Evolutionary conservation across 2,113 vertebrate species (phyloP).

Genomic region (Spheniscus mendiculus): DNA sequence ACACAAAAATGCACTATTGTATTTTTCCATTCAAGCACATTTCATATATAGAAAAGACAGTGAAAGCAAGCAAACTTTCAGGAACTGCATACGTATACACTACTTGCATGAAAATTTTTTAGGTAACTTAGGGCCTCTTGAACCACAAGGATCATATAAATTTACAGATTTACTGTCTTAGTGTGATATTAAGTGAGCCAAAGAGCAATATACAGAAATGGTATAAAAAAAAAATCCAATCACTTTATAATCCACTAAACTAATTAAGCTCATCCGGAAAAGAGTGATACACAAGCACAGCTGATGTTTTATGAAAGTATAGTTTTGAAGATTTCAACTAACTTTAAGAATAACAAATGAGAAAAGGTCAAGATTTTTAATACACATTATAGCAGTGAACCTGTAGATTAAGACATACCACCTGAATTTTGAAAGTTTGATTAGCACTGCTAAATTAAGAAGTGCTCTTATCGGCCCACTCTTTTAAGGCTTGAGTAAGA

Average conservation of each 20-base stretch:
- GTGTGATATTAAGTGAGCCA: background rate
- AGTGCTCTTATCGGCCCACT: background rate
- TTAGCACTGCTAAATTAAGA: background rate
- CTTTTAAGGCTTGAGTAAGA: background rate
- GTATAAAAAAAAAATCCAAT: background rate
- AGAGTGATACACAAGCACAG: background rate
- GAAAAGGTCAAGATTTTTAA: background rate
- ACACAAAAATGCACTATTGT: conserved; percentile 54
- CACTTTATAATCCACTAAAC: background rate
- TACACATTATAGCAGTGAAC: background rate
- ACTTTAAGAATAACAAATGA: background rate
- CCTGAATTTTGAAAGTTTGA: background rate
- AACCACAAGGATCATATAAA: background rate
- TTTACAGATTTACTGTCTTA: background rate
- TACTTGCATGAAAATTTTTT: background rate
- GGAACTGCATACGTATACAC: background rate
- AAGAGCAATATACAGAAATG: background rate
- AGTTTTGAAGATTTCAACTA: background rate
- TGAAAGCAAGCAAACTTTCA: background rate
- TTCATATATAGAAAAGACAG: background rate
- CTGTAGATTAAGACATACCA: background rate
- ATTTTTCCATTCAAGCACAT: conserved; percentile 62
- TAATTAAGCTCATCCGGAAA: background rate
- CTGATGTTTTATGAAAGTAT: background rate
- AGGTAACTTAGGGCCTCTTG: background rate